Conservation (phyloP, 2,888 invertebrate species). For the Atrina japonica region DNA sequence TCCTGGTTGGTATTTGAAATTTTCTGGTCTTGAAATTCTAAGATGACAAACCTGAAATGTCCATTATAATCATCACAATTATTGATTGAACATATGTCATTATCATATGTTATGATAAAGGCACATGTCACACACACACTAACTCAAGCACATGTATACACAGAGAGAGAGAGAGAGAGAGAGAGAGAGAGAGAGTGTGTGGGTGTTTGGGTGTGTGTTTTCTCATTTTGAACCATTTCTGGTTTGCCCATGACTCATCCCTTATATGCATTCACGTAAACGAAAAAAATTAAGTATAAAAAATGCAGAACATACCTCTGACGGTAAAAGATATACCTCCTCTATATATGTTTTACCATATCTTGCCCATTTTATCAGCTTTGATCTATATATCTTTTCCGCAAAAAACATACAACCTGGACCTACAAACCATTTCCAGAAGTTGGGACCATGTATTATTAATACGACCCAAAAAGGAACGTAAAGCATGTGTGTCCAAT, state of each 20-base stretch:
- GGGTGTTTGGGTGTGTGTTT: no score
- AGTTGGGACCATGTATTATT: slow-evolving; percentile 93
- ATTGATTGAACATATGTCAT: background rate
- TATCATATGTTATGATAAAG: background rate
- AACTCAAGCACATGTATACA: no score
- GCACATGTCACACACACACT: no score
- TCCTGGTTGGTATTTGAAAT: slow-evolving; percentile 88
- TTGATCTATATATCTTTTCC: slow-evolving; percentile 84
- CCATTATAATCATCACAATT: background rate
- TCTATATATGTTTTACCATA: slow-evolving; percentile 92
- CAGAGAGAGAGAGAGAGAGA: background rate
- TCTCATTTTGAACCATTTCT: no score
- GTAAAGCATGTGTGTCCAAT: slow-evolving; percentile 94
- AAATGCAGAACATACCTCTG: slow-evolving; percentile 89
- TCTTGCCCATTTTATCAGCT: slow-evolving; percentile 55
- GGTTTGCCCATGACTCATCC: no score
- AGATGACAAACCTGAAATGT: slow-evolving; percentile 35
- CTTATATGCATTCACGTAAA: no score
- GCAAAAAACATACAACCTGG: slow-evolving; percentile 90
- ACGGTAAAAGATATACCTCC: slow-evolving; percentile 92
- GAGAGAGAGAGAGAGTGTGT: no score
- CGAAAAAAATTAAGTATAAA: no score
- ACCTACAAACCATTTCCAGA: slow-evolving; percentile 96
- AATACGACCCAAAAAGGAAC: slow-evolving; percentile 92
- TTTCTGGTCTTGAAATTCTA: slow-evolving; percentile 26